phyloP scores from a whole-genome alignment of 2,113 vertebrate species.

The Halcyon malimbica region DNA sequence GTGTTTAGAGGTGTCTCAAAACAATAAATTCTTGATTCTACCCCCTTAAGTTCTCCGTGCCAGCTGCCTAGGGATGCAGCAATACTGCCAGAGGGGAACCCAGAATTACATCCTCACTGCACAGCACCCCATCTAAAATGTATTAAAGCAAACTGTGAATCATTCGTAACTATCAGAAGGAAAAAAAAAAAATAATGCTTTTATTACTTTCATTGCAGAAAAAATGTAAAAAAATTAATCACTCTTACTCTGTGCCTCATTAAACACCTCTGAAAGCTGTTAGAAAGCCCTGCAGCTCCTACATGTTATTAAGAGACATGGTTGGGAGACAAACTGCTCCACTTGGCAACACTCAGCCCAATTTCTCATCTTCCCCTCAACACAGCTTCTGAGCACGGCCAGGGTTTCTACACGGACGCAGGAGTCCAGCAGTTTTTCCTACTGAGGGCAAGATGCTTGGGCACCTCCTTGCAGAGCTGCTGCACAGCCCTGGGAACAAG shows the following conservation, averaged over 20 bases:
- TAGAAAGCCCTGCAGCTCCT: background rate
- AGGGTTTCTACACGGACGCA: background rate
- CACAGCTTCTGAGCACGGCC: background rate
- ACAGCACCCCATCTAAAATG: background rate
- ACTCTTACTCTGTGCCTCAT: background rate
- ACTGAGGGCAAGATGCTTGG: background rate
- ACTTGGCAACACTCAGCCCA: background rate
- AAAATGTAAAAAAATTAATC: background rate
- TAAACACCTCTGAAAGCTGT: constrained; percentile 30
- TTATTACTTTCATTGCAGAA: background rate
- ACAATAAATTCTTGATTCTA: background rate
- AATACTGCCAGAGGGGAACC: background rate
- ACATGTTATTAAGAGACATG: background rate
- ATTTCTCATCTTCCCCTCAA: background rate
- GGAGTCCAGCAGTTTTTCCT: background rate
- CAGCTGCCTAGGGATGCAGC: background rate
- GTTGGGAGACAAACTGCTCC: background rate
- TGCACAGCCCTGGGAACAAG: background rate
- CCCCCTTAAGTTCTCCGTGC: background rate
- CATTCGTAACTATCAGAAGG: background rate
- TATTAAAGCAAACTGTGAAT: background rate
- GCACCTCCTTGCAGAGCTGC: background rate
- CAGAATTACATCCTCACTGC: background rate
- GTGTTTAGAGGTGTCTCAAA: background rate
- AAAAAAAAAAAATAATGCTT: background rate